Conservation (phyloP, 1,140 invertebrate species). For the Eciton burchellii region DNA sequence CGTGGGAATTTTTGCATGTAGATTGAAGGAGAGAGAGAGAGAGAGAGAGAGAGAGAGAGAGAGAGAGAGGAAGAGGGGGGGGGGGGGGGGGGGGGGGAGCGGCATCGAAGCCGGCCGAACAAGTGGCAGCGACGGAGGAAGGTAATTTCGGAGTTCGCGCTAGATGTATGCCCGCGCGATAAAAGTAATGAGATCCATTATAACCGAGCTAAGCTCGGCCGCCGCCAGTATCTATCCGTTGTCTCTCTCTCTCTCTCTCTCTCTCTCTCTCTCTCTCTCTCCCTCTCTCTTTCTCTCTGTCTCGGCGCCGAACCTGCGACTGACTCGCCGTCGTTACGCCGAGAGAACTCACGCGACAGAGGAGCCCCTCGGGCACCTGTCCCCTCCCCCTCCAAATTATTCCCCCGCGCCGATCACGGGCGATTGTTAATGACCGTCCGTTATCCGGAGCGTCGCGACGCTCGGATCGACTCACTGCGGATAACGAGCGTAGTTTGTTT, state of each 20-base stretch:
- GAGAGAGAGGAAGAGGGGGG: too few relatives aligned
- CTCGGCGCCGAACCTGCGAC: conserved; percentile 36
- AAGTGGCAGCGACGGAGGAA: conserved; percentile 59
- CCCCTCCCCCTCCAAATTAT: conserved; percentile 11
- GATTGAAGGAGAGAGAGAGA: too few relatives aligned
- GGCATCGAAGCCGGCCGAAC: conserved; percentile 64
- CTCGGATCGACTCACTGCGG: neutral
- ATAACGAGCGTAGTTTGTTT: neutral
- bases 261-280: conserved; percentile 33
- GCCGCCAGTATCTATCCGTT: conserved; percentile 69
- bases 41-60: too few relatives aligned
- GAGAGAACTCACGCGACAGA: conserved; percentile 39
- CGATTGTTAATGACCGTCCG: conserved; percentile 44
- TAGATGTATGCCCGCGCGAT: conserved; percentile 83
- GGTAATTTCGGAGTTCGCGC: conserved; percentile 80
- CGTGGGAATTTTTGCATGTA: conserved; percentile 81
- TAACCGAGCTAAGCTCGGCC: conserved; percentile 78
- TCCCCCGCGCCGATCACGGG: neutral
- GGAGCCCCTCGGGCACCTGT: conserved; percentile 3
- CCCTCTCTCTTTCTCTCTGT: conserved; percentile 39
- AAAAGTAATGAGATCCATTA: conserved; percentile 86
- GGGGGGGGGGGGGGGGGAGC: conserved; percentile 67
- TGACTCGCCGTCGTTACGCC: conserved; percentile 12
- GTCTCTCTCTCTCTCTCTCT: conserved; percentile 44
- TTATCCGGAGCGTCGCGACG: neutral